These are phyloP conservation scores for Plebejus argus DNA, from an alignment of 2,888 invertebrate genomes.

Conservation along the genomic window DNA sequence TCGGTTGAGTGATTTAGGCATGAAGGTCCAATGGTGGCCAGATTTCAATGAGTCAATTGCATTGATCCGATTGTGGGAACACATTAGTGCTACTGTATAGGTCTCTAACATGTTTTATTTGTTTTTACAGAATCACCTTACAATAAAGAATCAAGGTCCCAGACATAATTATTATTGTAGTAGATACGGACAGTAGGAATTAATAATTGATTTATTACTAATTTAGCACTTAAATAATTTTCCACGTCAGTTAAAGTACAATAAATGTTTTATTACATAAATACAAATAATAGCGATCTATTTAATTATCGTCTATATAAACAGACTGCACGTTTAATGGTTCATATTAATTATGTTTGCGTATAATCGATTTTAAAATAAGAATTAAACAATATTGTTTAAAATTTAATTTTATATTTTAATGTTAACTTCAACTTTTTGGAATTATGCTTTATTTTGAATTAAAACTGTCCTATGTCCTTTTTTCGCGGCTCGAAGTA, in stretches of 20 bases:
- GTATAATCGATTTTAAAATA: background rate
- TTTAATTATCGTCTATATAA: background rate
- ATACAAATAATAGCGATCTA: background rate
- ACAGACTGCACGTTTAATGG: background rate
- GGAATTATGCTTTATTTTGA: no score
- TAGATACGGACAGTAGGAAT: background rate
- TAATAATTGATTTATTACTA: background rate
- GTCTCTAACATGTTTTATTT: background rate
- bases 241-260: background rate
- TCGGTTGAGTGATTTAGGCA: no score
- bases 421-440: no score
- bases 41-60: no score
- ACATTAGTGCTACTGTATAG: no score
- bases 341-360: background rate
- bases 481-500: no score
- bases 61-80: no score
- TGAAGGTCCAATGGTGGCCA: no score
- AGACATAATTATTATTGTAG: background rate
- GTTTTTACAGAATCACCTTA: background rate
- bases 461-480: no score
- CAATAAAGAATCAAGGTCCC: background rate
- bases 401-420: no score
- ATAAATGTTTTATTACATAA: background rate
- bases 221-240: background rate
- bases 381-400: background rate